Evolutionary conservation across 2,113 vertebrate genomes (phyloP), one percentile per base, ranked within the genome.

Genomic region (Rhea pennata): DNA sequence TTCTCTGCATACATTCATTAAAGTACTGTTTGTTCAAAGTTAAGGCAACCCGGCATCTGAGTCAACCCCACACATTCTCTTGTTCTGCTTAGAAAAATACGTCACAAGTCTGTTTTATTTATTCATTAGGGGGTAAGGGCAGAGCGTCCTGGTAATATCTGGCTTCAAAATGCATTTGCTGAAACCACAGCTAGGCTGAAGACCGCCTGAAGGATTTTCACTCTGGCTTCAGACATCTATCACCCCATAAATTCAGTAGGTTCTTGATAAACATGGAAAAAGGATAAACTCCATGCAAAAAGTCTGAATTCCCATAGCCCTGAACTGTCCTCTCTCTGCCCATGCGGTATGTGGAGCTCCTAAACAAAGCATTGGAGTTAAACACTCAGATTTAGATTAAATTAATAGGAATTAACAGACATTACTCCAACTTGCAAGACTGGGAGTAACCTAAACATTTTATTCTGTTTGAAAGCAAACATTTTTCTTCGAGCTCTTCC

Each of bases 401-500:
- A 65, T 67, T 6, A 78, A 48, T 21, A 71, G 69, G 81, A 84
- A 75, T 81, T 61, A 90, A 26, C 19, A 83, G 44, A 13, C 31
- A 6, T 48, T 61, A 58, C 44, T 92, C 29, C 1, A 2, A 9
- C 12, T 82, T 61, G 15, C 14, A 89, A 75, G 51, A 59, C 58
- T 65, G 9, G 48, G n/a, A 91, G 84, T 91, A 82, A 93, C 22
- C 24, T 50, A 79, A 97, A 91, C 4, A 76, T 88, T 84, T 78
- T 23, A 16, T 79, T 95, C 81, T 82, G 19, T 31, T 89, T 87
- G 56, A 84, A 93, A 91, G 12, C 83, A 92, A 93, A 89, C 12
- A 53, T 72, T 82, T 93, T 95, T 91, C 56, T 84, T 22, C 59
- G 72, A 78, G 48, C 22, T 75, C 65, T 92, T 89, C 51, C n/a